Percentiles rank a stretch among this genome's conserved stretches.
These are phyloP conservation scores for Harpagoxenus sublaevis DNA, from an alignment of 2,888 invertebrate genomes.

Conservation along the genomic window DNA sequence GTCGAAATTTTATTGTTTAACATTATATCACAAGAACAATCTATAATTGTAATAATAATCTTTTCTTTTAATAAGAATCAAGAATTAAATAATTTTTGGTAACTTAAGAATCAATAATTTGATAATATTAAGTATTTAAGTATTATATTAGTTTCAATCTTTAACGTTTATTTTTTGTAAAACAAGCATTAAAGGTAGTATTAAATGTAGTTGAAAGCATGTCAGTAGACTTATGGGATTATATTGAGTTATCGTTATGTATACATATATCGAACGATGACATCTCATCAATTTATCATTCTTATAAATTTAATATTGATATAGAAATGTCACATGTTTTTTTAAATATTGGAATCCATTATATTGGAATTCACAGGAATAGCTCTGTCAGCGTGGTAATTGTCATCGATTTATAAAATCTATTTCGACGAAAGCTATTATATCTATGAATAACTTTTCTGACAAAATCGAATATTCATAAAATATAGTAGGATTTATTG, in stretches of 20 bases:
- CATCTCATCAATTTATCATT: not conserved
- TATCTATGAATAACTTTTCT: not conserved
- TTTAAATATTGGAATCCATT: constrained; percentile 13
- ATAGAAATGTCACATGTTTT: not conserved
- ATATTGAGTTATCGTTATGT: not conserved
- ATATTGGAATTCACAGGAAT: constrained; percentile 11
- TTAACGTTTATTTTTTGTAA: constrained; percentile 14
- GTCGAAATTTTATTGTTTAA: not conserved
- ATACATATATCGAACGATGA: not conserved
- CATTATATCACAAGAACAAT: not conserved
- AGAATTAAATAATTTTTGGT: too few relatives aligned
- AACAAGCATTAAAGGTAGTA: not conserved
- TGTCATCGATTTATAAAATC: not conserved
- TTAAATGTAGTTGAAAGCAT: constrained; percentile 6
- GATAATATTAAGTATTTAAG: constrained; percentile 5
- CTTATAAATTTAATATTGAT: constrained; percentile 31
- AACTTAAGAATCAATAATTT: not conserved
- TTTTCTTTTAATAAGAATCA: too few relatives aligned
- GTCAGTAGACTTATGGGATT: not conserved
- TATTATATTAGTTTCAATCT: not conserved
- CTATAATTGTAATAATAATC: too few relatives aligned
- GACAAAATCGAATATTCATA: not conserved
- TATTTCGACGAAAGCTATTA: not conserved
- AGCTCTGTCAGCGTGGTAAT: constrained; percentile 7
- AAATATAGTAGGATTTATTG: not conserved